A percentile compares a stretch with the other conserved stretches of the same genome.
Conservation (phyloP, 1,140 invertebrate species). For the Macrotrachela quadricornifera region DNA sequence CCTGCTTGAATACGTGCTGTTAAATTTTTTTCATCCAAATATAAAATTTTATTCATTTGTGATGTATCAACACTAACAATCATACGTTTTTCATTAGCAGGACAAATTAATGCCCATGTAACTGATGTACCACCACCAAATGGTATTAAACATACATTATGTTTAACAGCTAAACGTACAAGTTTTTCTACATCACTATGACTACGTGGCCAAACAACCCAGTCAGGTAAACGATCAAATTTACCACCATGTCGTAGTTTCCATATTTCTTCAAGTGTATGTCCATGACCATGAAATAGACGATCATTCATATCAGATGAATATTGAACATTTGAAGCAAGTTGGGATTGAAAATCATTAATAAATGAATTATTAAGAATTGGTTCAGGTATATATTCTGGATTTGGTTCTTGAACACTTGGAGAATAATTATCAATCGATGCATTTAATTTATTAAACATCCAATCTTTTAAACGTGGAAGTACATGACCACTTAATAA, state of each 20-base stretch:
- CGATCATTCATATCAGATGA: constrained; percentile 60
- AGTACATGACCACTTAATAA: constrained; percentile 51
- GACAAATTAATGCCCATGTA: constrained; percentile 67
- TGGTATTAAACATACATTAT: constrained; percentile 67
- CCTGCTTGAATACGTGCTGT: constrained; percentile 59
- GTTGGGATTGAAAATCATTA: constrained; percentile 31
- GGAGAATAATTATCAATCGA: constrained; percentile 33
- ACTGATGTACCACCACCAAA: constrained; percentile 91
- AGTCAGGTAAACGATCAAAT: constrained; percentile 65
- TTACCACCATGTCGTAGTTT: constrained; percentile 41
- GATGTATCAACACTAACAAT: constrained; percentile 79
- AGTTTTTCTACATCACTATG: constrained; percentile 61
- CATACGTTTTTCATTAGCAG: constrained; percentile 49
- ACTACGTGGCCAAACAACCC: constrained; percentile 71
- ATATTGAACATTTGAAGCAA: constrained; percentile 40
- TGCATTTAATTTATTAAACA: constrained; percentile 47
- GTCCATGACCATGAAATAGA: constrained; percentile 62
- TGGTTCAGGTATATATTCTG: constrained; percentile 25
- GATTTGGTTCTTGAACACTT: constrained; percentile 26
- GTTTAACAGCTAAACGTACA: constrained; percentile 48
- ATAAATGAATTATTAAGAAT: constrained; percentile 37
- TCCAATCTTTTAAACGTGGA: constrained; percentile 60
- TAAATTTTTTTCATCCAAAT: constrained; percentile 71
- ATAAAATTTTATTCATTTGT: constrained; percentile 72
- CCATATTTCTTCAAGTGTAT: constrained; percentile 74